Evolutionary conservation across 2,797 vertebrate species (phyloP), one percentile per base, ranked within the genome.

Genomic region (Protosalanx chinensis): DNA sequence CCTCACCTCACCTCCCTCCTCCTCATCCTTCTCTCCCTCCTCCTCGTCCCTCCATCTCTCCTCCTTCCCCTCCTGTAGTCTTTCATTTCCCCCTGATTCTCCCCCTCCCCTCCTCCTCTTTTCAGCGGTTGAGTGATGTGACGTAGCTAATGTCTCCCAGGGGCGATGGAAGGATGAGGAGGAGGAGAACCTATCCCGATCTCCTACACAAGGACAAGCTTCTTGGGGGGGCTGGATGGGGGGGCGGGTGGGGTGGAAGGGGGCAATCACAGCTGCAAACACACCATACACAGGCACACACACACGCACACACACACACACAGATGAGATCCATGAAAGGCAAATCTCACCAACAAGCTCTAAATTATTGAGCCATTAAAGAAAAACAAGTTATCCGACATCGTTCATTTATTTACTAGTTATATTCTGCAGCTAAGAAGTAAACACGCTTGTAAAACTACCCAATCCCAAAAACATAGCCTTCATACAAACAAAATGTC

Each of bases 361-460:
- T 16, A 16, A n/a, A 56, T 56, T 46, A 46, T 13, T 3, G 18
- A 63, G 80, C 83, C 70, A 79, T 65, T 23, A n/a, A 46, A 64
- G 41, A 64, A n/a, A 7, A 8, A 16, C 33, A 23, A 33, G 51
- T 8, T 57, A 1, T 7, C 6, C 18, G 10, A n/a, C 41, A n/a
- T 69, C 67, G 29, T 72, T 64, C 6, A 46, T 86, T 87, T 85
- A 88, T 87, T 88, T 82, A n/a, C 73, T 67, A 86, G 51, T 51
- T 27, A 30, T 30, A 75, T 32, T 37, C 71, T 53, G 58, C 71
- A 10, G 5, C 8, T 68, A 18, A 70, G 80, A 77, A 23, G 41
- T 41, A 64, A 79, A 71, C 69, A 18, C 65, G 63, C 68, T 23
- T 10, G 3, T 30, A 67, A 80, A 23, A 64, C 20, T 30, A 66